phyloP scores from a whole-genome alignment of 2,113 vertebrate genomes.

The Cynoglossus semilaevis region DNA sequence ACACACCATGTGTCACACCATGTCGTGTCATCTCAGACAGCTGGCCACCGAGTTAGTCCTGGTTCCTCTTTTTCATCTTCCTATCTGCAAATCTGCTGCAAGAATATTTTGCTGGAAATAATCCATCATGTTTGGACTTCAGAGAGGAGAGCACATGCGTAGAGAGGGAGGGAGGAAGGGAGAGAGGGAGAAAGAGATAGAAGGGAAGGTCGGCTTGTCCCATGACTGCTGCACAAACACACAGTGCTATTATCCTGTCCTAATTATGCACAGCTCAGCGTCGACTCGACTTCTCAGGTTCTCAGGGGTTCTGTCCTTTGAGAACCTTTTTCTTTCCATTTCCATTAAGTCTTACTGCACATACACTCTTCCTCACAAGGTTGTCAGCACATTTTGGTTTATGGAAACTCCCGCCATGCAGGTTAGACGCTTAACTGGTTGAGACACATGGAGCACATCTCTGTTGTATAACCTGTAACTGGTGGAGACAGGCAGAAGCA shows the following conservation, averaged over 20 bases:
- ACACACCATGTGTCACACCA: constrained; percentile 1
- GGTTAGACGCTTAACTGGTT: constrained; percentile 54
- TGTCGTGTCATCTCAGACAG: constrained; percentile 19
- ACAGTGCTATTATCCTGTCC: constrained; percentile 50
- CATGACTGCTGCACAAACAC: constrained; percentile 54
- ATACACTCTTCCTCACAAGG: constrained; percentile 32
- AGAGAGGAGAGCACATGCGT: constrained; percentile 2
- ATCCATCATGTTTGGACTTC: constrained; percentile 36
- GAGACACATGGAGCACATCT: constrained; percentile 50
- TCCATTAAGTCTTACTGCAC: constrained; percentile 12
- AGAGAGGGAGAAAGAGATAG: neutral
- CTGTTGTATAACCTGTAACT: constrained; percentile 47
- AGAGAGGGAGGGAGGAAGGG: neutral
- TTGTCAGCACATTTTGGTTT: constrained; percentile 51
- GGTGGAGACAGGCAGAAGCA: constrained; percentile 49
- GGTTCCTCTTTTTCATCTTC: constrained; percentile 7
- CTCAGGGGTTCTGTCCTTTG: constrained; percentile 32
- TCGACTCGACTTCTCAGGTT: constrained; percentile 35
- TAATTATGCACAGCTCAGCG: constrained; percentile 50
- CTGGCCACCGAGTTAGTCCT: constrained; percentile 13
- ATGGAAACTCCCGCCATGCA: constrained; percentile 48
- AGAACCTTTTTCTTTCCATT: constrained; percentile 12
- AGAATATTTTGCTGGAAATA: constrained; percentile 35
- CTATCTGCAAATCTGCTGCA: constrained; percentile 21
- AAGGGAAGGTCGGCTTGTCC: too few relatives aligned